Conservation (phyloP, 2,888 invertebrate species). For the Coenonympha glycerion region DNA sequence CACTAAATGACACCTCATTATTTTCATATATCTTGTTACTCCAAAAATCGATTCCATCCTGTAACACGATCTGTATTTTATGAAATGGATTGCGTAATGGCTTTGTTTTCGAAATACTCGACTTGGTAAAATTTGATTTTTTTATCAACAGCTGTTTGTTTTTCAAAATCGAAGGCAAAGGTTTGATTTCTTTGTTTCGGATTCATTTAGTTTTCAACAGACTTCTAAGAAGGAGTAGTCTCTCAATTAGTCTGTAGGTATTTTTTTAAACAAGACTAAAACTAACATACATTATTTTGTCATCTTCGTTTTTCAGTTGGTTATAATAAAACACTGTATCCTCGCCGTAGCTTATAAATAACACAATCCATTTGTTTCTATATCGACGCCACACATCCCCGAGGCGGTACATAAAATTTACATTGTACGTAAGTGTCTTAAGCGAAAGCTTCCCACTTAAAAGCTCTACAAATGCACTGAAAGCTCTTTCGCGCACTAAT, state of each 20-base stretch:
- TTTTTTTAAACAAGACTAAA: too few species aligned
- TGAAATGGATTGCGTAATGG: not conserved
- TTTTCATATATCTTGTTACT: conserved; percentile 7
- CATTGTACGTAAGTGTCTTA: conserved; percentile 76
- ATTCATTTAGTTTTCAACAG: not conserved
- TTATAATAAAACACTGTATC: not conserved
- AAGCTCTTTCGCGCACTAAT: conserved; percentile 77
- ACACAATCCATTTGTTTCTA: conserved; percentile 17
- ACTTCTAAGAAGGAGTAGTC: too few species aligned
- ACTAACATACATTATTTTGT: not conserved
- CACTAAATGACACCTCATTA: conserved; percentile 19
- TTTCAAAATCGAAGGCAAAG: too few species aligned
- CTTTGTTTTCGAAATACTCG: not conserved
- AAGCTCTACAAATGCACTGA: conserved; percentile 77
- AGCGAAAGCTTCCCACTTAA: conserved; percentile 77
- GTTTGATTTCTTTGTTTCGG: too few species aligned
- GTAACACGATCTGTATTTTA: not conserved
- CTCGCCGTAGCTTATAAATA: conserved; percentile 9
- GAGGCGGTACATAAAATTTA: conserved; percentile 68
- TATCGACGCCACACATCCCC: conserved; percentile 38
- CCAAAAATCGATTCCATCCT: conserved; percentile 1
- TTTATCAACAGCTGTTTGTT: too few species aligned
- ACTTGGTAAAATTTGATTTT: not conserved
- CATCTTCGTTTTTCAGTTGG: not conserved
- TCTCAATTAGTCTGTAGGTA: too few species aligned